phyloP scores from a whole-genome alignment of 2,888 invertebrate genomes.

The Morpho achilles region DNA sequence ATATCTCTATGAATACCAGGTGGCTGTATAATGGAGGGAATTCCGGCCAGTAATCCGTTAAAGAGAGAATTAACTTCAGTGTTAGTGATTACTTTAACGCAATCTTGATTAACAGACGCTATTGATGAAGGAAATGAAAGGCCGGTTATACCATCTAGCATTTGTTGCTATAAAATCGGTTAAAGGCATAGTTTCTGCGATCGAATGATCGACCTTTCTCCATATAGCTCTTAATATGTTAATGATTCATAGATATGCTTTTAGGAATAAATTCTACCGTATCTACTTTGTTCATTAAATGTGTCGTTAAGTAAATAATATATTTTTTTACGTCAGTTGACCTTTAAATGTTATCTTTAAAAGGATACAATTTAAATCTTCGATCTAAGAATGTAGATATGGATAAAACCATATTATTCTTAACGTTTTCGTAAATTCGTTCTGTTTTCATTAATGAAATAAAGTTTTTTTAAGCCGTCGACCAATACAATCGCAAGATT shows the following conservation, averaged over 20 bases:
- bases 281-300: not conserved
- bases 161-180: not conserved
- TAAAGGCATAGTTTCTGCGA: constrained; percentile 8
- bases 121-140: constrained; percentile 17
- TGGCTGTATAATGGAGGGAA: too few species aligned
- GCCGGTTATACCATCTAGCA: constrained; percentile 7
- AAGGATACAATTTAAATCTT: constrained; percentile 18
- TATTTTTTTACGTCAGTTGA: too few species aligned
- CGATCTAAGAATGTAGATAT: constrained; percentile 23
- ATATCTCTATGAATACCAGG: too few species aligned
- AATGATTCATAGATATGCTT: not conserved
- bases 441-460: constrained; percentile 12
- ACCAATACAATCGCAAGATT: constrained; percentile 18
- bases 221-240: constrained; percentile 9
- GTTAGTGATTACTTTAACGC: constrained; percentile 15
- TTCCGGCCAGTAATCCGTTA: too few species aligned
- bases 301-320: too few species aligned
- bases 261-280: too few species aligned
- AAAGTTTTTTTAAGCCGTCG: constrained; percentile 24
- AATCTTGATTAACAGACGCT: constrained; percentile 12
- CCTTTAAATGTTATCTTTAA: constrained; percentile 4
- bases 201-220: constrained; percentile 21
- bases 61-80: too few species aligned
- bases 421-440: not conserved
- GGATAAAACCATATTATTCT: constrained; percentile 15